Evolutionary conservation across 1,140 invertebrate species (phyloP), one percentile per base, ranked within the genome.

Genomic region (Uloborus diversus): DNA sequence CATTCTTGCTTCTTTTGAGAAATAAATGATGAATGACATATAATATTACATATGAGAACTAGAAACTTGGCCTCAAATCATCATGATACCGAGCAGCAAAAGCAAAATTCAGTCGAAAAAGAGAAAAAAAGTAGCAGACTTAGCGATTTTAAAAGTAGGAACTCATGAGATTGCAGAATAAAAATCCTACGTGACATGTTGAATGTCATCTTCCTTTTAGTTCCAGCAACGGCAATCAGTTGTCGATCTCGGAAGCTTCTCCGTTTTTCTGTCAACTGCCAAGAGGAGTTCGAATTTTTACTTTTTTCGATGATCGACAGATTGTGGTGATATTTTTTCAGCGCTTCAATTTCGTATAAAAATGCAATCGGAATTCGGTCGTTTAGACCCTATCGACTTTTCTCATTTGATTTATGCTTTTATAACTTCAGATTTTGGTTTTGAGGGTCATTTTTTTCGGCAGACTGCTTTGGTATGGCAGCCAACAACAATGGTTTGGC

Each of bases 161-260:
- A 78, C 65, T 78, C 73, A 78, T 78, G 73, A 66, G 62, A 78
- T 65, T 78, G 73, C 32, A 42, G 62, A 78, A 78, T 78, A 78
- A 78, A 78, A 78, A 64, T 78, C 32, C 61, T 65, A 78, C 73
- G 73, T 78, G 73, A 65, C 62, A 49, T 65, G 62, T 78, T 78
- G 61, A 78, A 78, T 78, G 47, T 65, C 70, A 37, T 53, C 32
- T 33, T 57, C 20, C 25, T 66, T 57, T 47, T 70, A 14, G 62
- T 23, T 37, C 47, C n/a, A 73, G 37, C 56, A 14, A 4, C n/a
- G 25, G 37, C 71, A 75, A 75, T 75, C 71, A 75, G 64, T 75
- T 64, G 71, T 64, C 71, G 71, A 75, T 75, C 71, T 25, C 4
- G 35, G 71, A 75, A 42, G 71, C 23, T 64, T 64, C 71, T 64